A percentile compares a stretch with the other conserved stretches of the same genome.
phyloP scores from a whole-genome alignment of 2,888 invertebrate genomes.

The Fabriciana adippe region DNA sequence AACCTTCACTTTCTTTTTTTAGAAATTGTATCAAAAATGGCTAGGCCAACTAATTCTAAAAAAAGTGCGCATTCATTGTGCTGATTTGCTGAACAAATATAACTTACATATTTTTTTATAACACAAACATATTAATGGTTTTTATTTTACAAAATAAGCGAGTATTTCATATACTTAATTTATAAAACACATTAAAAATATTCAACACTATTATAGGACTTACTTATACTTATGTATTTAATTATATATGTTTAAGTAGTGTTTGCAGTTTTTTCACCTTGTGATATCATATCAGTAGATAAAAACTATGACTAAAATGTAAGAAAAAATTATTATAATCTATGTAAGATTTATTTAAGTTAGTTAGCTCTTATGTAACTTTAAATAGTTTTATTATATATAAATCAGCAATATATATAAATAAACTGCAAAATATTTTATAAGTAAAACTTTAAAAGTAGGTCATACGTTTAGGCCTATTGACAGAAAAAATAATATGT shows the following conservation, averaged over 20 bases:
- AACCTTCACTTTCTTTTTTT: slow-evolving; percentile 38
- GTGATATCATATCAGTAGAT: slow-evolving; percentile 45
- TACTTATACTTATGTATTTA: background rate
- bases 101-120: slow-evolving; percentile 19
- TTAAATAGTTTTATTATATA: too few relatives aligned
- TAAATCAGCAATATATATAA: too few relatives aligned
- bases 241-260: background rate
- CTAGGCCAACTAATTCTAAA: slow-evolving; percentile 5
- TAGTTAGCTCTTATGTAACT: background rate
- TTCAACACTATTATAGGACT: too few relatives aligned
- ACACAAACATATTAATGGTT: background rate
- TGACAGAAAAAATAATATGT: background rate
- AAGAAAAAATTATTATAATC: slow-evolving; percentile 4
- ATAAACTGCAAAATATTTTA: too few relatives aligned
- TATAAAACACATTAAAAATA: too few relatives aligned
- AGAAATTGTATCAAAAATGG: slow-evolving; percentile 30
- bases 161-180: too few relatives aligned
- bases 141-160: too few relatives aligned
- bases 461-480: background rate
- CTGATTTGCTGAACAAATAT: slow-evolving; percentile 6
- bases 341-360: background rate
- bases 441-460: too few relatives aligned
- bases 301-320: slow-evolving; percentile 35
- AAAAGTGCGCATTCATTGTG: background rate
- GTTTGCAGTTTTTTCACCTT: slow-evolving; percentile 19